A percentile compares a stretch with the other conserved stretches of the same genome.
These are phyloP conservation scores for Torymus tubicola DNA, from an alignment of 2,888 invertebrate species.

Conservation along the genomic window DNA sequence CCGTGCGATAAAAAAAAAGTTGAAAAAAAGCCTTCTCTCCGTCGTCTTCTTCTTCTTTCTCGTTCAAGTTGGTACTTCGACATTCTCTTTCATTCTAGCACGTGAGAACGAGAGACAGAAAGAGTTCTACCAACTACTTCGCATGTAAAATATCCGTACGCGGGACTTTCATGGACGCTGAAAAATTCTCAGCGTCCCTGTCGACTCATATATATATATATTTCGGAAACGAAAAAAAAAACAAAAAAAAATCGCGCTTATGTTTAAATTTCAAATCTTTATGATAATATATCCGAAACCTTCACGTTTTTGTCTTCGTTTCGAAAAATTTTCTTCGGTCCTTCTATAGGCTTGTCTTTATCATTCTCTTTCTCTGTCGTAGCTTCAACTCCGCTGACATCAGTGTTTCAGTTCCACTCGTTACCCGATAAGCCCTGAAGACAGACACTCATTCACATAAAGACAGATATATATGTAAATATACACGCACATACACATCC, in stretches of 20 bases:
- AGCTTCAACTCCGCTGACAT: neutral
- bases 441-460: neutral
- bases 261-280: constrained; percentile 40
- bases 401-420: neutral
- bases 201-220: neutral
- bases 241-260: constrained; percentile 26
- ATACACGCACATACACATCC: no score
- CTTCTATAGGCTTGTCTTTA: neutral
- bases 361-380: neutral
- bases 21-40: neutral
- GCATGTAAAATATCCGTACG: constrained; percentile 30
- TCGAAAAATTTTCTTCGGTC: neutral
- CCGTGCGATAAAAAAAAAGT: neutral
- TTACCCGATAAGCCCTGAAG: constrained; percentile 14
- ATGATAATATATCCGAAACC: constrained; percentile 37
- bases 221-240: constrained; percentile 18
- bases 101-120: neutral
- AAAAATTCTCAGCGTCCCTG: constrained; percentile 6
- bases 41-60: neutral
- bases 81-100: neutral
- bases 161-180: constrained; percentile 17
- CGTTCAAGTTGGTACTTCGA: constrained; percentile 20
- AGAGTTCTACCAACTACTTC: constrained; percentile 34
- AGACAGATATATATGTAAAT: no score
- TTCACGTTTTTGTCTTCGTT: constrained; percentile 23